Base-by-base conservation (phyloP, 2,113 vertebrate genomes). In the Triplophysa tibetana region DNA sequence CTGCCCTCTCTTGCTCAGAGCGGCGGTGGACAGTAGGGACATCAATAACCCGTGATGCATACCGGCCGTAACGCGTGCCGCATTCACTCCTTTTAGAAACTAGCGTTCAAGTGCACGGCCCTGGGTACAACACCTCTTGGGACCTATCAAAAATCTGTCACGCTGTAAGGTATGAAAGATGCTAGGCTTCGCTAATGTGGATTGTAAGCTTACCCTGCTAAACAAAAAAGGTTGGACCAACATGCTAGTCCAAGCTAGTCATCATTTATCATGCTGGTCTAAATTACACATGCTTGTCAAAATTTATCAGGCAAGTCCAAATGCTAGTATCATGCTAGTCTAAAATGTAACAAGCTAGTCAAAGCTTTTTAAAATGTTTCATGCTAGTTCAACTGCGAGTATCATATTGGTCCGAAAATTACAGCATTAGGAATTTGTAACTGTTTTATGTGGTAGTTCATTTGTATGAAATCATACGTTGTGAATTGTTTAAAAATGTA, bases 1-100 rank as follows among this genome's bases (percentile, higher is more conserved):
- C 23, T 89, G 90, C 90, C 91, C 91, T 89, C 88, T 83, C 87
- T 56, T 85, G 86, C 87, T 82, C 21, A 86, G 87, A 82, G 76
- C 60, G 33, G 41, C 68, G 19, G 17, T 26, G 68, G 77, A 83
- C 58, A 79, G 80, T 62, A 80, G 21, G 69, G 82, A 86, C 83
- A 88, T 91, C 85, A 68, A 80, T 90, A 87, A 88, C 80, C 82
- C 78, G 73, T 82, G 80, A 48, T 70, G 78, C 78, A 66, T 85
- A 70, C 78, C 26, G 58, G 84, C 69, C 82, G 79, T 56, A 74
- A 84, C 45, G 67, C 45, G 70, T 66, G 68, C 67, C 64, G 81
- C 43, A 67, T 63, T 66, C 70, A 23, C 45, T 65, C 70, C 45
- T 65, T 41, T 41, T 21, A 19, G 13, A 66, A 19, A 65, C 70